A percentile compares a stretch with the other conserved stretches of the same genome.
Conservation (phyloP, 2,797 vertebrate genomes). For the Sylvia borin region DNA sequence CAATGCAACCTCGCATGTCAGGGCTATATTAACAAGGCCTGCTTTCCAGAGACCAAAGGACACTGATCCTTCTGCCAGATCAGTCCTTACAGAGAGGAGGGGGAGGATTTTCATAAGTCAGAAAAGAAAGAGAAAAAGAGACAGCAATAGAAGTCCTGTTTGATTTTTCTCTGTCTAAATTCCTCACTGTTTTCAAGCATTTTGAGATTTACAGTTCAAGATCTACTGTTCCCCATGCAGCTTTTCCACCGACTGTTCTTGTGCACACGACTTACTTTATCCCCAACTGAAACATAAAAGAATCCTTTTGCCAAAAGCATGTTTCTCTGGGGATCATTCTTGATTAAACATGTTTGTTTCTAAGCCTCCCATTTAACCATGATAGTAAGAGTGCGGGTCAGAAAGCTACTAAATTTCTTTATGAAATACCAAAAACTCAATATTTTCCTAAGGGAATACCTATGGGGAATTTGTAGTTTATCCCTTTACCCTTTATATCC, state of each 20-base stretch:
- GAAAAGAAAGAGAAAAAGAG: background rate
- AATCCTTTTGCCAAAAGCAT: background rate
- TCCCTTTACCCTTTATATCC: background rate
- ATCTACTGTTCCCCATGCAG: background rate
- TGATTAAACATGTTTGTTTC: background rate
- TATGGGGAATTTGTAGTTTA: background rate
- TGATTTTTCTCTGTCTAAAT: background rate
- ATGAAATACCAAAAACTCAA: background rate
- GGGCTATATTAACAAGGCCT: background rate
- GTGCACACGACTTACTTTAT: background rate
- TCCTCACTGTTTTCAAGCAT: background rate
- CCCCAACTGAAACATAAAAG: background rate
- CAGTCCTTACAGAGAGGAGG: background rate
- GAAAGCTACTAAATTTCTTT: background rate
- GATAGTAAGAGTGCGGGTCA: background rate
- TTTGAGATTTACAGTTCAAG: background rate
- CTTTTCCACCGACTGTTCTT: background rate
- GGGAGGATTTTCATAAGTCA: background rate
- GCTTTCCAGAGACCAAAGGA: background rate
- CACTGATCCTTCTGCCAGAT: background rate
- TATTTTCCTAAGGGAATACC: background rate
- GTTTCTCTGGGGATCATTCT: background rate
- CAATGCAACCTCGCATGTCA: background rate
- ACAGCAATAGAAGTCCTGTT: background rate
- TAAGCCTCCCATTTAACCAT: background rate